Conservation (phyloP, 1,140 invertebrate genomes). For the Bombus ignitus region DNA sequence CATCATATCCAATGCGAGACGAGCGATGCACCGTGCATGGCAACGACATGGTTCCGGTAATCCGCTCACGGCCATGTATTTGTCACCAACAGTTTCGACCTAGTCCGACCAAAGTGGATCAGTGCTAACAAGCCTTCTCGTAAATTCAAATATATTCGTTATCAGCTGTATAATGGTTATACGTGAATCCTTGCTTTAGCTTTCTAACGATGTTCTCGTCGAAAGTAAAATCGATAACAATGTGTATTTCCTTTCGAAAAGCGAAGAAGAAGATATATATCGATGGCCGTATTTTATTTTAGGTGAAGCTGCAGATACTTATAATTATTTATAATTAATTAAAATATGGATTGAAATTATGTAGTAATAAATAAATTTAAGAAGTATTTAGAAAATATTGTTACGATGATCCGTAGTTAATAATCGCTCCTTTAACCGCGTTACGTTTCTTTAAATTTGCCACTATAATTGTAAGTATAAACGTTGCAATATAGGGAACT, state of each 20-base stretch:
- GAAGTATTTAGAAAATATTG: too few species aligned
- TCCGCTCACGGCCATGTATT: slow-evolving; percentile 99
- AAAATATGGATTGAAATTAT: too few species aligned
- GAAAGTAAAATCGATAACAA: neutral
- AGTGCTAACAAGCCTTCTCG: slow-evolving; percentile 45
- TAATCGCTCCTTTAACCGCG: too few species aligned
- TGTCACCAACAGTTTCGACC: slow-evolving; percentile 99
- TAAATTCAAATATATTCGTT: slow-evolving; percentile 35
- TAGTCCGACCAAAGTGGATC: slow-evolving; percentile 78
- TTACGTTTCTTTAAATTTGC: too few species aligned
- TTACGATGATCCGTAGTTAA: too few species aligned
- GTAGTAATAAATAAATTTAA: too few species aligned
- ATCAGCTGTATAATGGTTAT: neutral
- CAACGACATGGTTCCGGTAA: slow-evolving; percentile 95
- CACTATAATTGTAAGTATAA: too few species aligned
- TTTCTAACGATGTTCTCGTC: neutral
- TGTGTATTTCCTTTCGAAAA: neutral
- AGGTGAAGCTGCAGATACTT: too few species aligned
- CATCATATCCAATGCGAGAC: slow-evolving; percentile 97
- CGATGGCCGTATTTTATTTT: too few species aligned
- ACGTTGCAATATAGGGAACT: too few species aligned
- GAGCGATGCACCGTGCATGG: slow-evolving; percentile 96
- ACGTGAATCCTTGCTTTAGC: neutral
- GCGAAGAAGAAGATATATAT: neutral
- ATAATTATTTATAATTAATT: too few species aligned